phyloP scores from a whole-genome alignment of 2,888 invertebrate species.

The Spodoptera exigua region DNA sequence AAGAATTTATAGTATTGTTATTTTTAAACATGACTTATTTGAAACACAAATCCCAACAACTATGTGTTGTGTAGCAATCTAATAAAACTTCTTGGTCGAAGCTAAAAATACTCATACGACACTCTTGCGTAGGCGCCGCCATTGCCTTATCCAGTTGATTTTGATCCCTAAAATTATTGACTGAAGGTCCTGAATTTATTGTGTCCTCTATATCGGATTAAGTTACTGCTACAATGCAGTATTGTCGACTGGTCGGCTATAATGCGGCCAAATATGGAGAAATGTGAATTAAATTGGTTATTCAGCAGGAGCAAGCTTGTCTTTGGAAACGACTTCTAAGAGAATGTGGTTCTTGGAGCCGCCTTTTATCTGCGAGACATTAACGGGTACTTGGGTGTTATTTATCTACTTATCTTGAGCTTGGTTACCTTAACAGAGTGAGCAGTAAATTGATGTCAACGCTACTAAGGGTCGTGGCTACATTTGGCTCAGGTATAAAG shows the following conservation, averaged over 20 bases:
- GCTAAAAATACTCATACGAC: conserved; percentile 61
- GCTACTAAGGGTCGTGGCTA: conserved; percentile 31
- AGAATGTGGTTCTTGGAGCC: conserved; percentile 45
- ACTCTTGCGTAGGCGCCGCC: conserved; percentile 60
- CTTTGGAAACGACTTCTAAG: conserved; percentile 42
- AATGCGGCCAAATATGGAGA: conserved; percentile 62
- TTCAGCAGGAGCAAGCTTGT: conserved; percentile 44
- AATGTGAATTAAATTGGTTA: conserved; percentile 58
- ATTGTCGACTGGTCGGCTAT: conserved; percentile 54
- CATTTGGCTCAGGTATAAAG: conserved; percentile 31
- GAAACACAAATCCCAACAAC: conserved; percentile 59
- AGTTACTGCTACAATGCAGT: conserved; percentile 58
- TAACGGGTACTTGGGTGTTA: conserved; percentile 45
- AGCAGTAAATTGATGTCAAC: conserved; percentile 40
- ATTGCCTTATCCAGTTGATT: conserved; percentile 12
- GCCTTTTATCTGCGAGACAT: conserved; percentile 53
- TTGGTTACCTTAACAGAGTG: conserved; percentile 40
- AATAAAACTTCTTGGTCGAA: conserved; percentile 60
- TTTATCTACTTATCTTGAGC: conserved; percentile 46
- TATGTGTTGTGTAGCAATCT: conserved; percentile 57
- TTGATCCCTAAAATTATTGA: conserved; percentile 11
- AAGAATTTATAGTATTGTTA: conserved; percentile 53
- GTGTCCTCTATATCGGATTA: conserved; percentile 45
- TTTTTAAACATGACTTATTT: conserved; percentile 59
- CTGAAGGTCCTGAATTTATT: conserved; percentile 25